Percentiles rank a stretch among this genome's conserved stretches.
phyloP scores from a whole-genome alignment of 1,140 invertebrate genomes.

The Gyrodactylus salaris region DNA sequence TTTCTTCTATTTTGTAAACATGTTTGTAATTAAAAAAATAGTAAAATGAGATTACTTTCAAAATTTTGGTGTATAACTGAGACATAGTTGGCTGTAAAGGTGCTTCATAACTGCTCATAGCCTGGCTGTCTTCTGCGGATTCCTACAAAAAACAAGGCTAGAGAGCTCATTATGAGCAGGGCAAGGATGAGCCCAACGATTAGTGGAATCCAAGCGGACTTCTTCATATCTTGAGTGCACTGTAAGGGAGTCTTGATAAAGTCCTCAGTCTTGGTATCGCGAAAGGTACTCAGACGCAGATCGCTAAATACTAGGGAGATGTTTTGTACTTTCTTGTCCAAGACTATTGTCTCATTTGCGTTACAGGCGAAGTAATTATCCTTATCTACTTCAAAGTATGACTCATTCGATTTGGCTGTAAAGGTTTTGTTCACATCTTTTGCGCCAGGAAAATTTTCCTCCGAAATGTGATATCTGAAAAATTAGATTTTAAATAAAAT shows the following conservation, averaged over 20 bases:
- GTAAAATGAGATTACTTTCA: too few relatives aligned
- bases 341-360: neutral
- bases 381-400: neutral
- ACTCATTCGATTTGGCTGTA: neutral
- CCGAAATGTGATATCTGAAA: neutral
- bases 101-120: too few relatives aligned
- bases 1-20: too few relatives aligned
- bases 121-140: neutral
- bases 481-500: neutral
- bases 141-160: neutral
- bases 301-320: neutral
- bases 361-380: neutral
- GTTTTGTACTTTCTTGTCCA: neutral
- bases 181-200: neutral
- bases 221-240: neutral
- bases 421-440: neutral
- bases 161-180: neutral
- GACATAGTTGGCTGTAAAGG: too few relatives aligned
- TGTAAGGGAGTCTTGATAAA: neutral
- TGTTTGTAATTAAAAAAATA: too few relatives aligned
- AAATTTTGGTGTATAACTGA: too few relatives aligned
- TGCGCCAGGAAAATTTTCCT: neutral
- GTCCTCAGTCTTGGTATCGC: neutral
- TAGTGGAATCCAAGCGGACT: neutral
- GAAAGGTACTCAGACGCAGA: neutral